phyloP scores from a whole-genome alignment of 2,888 invertebrate species.

The Trissolcus japonicus region DNA sequence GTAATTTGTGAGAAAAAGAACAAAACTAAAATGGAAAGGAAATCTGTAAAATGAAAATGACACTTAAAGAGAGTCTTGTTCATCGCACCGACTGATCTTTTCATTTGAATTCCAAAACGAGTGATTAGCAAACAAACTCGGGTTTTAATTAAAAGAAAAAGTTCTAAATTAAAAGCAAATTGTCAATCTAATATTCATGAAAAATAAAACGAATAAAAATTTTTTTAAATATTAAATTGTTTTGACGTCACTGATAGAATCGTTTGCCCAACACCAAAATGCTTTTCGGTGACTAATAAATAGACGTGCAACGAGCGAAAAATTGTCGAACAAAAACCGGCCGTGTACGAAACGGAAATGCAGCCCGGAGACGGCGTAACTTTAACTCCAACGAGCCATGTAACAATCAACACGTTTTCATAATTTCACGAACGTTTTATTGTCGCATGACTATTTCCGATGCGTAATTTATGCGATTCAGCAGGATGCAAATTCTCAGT shows the following conservation, averaged over 20 bases:
- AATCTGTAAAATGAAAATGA: constrained; percentile 3
- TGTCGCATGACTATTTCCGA: constrained; percentile 34
- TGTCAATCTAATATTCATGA: too few relatives aligned
- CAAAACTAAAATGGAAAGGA: neutral
- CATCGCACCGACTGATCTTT: constrained; percentile 2
- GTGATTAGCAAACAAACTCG: too few relatives aligned
- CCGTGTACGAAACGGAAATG: neutral
- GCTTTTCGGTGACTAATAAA: too few relatives aligned
- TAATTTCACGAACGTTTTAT: constrained; percentile 32
- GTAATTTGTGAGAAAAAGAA: constrained; percentile 11
- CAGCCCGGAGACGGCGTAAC: neutral
- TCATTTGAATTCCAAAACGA: too few relatives aligned
- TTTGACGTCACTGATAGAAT: too few relatives aligned
- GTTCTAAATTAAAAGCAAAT: too few relatives aligned
- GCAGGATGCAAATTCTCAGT: constrained; percentile 34
- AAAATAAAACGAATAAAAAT: too few relatives aligned
- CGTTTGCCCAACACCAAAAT: too few relatives aligned
- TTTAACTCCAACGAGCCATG: constrained; percentile 16
- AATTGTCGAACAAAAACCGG: neutral
- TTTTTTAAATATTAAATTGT: too few relatives aligned
- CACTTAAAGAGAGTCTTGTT: neutral
- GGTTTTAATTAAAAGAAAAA: too few relatives aligned
- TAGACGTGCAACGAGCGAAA: too few relatives aligned
- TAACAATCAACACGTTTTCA: constrained; percentile 26
- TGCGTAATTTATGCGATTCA: constrained; percentile 30